A percentile compares a stretch with the other conserved stretches of the same genome.
Evolutionary conservation across 2,888 invertebrate species (phyloP).

Genomic region (Athalia circularis): DNA sequence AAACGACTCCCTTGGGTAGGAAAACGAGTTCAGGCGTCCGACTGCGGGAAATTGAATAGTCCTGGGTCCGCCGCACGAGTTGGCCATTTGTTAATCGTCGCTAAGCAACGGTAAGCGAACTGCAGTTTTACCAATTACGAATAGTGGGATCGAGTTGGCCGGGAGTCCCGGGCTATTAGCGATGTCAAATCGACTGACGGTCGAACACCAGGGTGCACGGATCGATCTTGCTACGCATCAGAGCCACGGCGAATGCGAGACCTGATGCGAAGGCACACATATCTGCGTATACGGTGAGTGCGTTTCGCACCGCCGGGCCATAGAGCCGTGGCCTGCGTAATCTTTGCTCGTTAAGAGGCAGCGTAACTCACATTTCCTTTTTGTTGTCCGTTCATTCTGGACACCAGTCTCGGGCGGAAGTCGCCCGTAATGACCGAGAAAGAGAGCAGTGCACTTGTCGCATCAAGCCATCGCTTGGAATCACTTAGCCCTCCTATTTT

Average conservation of each 20-base stretch:
- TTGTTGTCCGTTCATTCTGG: conserved; percentile 58
- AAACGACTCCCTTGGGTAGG: conserved; percentile 41
- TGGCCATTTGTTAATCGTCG: conserved; percentile 43
- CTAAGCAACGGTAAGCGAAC: conserved; percentile 44
- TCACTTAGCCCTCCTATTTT: conserved; percentile 40
- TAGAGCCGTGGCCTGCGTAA: conserved; percentile 9
- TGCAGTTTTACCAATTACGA: conserved; percentile 33
- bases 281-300: background rate
- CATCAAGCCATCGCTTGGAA: conserved; percentile 66
- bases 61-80: conserved; percentile 29
- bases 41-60: conserved; percentile 44
- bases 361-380: conserved; percentile 52
- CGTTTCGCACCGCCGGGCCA: background rate
- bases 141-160: conserved; percentile 35
- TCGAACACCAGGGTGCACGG: background rate
- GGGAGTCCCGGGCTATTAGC: background rate
- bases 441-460: conserved; percentile 71
- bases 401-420: conserved; percentile 61
- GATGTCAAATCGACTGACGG: conserved; percentile 12
- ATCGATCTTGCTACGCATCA: too few relatives aligned
- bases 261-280: background rate
- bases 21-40: conserved; percentile 43
- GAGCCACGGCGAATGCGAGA: too few relatives aligned
- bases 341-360: conserved; percentile 50
- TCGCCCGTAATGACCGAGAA: conserved; percentile 63